phyloP scores from a whole-genome alignment of 2,888 invertebrate species.

The Muscina levida region DNA sequence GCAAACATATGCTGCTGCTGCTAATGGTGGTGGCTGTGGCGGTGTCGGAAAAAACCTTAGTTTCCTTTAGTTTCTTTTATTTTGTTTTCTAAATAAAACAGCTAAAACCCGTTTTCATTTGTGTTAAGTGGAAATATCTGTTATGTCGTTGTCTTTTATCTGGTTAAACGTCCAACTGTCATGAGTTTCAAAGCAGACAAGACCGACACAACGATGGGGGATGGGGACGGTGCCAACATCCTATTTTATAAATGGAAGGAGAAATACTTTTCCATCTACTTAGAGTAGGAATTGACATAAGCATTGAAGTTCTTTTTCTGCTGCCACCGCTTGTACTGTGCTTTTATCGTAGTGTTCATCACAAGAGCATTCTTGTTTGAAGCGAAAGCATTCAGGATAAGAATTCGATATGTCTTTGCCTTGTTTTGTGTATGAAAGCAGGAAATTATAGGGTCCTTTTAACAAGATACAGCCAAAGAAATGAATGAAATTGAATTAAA shows the following conservation, averaged over 20 bases:
- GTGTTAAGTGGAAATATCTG: conserved; percentile 63
- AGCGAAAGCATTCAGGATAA: too few species aligned
- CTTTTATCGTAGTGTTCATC: neutral
- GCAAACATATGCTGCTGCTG: conserved; percentile 55
- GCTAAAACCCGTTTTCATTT: conserved; percentile 47
- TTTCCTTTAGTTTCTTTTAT: neutral
- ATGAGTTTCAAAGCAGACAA: conserved; percentile 30
- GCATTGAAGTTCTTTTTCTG: conserved; percentile 1
- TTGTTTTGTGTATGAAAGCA: neutral
- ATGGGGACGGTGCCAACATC: neutral
- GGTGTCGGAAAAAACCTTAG: conserved; percentile 10
- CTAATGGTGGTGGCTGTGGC: conserved; percentile 14
- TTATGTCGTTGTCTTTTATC: conserved; percentile 58
- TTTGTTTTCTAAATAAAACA: conserved; percentile 21
- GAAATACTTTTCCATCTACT: neutral
- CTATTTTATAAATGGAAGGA: neutral
- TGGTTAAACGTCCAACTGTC: conserved; percentile 57
- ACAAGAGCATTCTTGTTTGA: neutral
- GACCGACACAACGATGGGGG: neutral
- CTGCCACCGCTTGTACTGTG: neutral
- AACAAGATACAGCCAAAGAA: conserved; percentile 36
- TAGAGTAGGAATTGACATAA: conserved; percentile 39
- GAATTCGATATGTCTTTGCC: too few species aligned
- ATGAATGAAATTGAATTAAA: conserved; percentile 54
- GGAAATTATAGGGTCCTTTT: conserved; percentile 19